Evolutionary conservation across 1,140 invertebrate genomes (phyloP), one percentile per base, ranked within the genome.

Genomic region (Drosophila malerkotliana): DNA sequence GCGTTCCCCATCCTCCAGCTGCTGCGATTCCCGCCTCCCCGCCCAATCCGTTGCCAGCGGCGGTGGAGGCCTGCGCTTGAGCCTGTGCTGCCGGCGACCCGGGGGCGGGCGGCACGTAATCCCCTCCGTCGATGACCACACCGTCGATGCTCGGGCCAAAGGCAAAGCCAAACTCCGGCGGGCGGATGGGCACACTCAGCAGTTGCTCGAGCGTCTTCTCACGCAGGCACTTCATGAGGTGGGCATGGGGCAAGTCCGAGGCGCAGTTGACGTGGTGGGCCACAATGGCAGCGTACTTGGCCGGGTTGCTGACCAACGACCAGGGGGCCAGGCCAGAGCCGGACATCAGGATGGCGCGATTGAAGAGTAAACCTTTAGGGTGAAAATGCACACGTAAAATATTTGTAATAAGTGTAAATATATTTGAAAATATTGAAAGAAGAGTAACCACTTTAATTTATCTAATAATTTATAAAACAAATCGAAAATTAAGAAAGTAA

Each of bases 251-350:
- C 53, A 95, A 89, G 73, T 96, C 95, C 68, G 95, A 94, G 12
- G 96, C 96, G 92, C 98, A 98, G 92, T 98, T 98, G 14, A 97
- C 95, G 77, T 96, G 95, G 75, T 95, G 94, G 7, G 97, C 97
- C 63, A 99, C 95, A 91, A 97, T 95, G 44, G 95, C 94, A 0
- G 98, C 97, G 87, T 98, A 98, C 83, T 95, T 95, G 56, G 96
- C 94, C 0, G 98, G 97, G 77, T 98, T 96, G 75, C 96, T 95
- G 52, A 98, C 96, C 63, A 98, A 92, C 0, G 98, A 98, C 97
- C 97, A 98, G 0, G 97, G 97, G 73, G 97, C 97, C 32, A 99
- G 93, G 0, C 98, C 98, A 14, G 98, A 98, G 0, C 98, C 98
- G 21, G 97, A 98, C 96, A 99, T 98, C 24, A 99, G 93, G 58